These are phyloP conservation scores for Pygocentrus nattereri DNA, from an alignment of 2,797 vertebrate species.

Conservation along the genomic window DNA sequence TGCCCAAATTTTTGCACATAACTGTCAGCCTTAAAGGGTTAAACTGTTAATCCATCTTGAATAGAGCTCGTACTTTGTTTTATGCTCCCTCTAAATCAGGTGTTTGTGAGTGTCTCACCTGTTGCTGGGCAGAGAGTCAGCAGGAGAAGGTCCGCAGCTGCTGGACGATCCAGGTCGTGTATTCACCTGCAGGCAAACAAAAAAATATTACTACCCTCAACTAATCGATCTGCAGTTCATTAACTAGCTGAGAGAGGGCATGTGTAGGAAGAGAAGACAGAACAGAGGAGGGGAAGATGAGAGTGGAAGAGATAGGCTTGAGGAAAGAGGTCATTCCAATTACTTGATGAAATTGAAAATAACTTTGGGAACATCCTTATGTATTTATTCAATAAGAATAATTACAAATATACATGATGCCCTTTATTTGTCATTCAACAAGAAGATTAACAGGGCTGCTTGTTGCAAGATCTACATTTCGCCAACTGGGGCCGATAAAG, in stretches of 20 bases:
- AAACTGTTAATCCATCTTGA: neutral
- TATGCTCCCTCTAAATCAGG: neutral
- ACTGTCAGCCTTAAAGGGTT: too few relatives aligned
- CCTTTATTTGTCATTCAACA: conserved; percentile 55
- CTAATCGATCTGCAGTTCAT: conserved; percentile 85
- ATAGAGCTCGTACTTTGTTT: neutral
- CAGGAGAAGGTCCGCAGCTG: conserved; percentile 80
- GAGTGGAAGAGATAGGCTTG: conserved; percentile 25
- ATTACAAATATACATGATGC: conserved; percentile 43
- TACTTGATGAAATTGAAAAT: conserved; percentile 47
- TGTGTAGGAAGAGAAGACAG: conserved; percentile 52
- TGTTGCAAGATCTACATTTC: conserved; percentile 48
- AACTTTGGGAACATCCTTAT: conserved; percentile 39
- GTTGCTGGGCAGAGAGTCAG: conserved; percentile 90
- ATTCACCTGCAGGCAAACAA: conserved; percentile 85
- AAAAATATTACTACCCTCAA: conserved; percentile 55
- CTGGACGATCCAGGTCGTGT: conserved; percentile 88
- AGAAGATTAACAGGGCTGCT: conserved; percentile 39
- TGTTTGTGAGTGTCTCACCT: conserved; percentile 81
- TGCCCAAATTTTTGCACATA: too few relatives aligned
- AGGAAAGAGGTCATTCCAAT: conserved; percentile 49
- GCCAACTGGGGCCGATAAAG: conserved; percentile 44
- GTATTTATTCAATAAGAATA: conserved; percentile 17
- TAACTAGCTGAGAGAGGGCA: conserved; percentile 3
- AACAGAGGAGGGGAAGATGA: conserved; percentile 22